Percentiles rank a stretch among this genome's conserved stretches.
phyloP scores from a whole-genome alignment of 2,888 invertebrate genomes.

The Hemicrepidius hirtus region DNA sequence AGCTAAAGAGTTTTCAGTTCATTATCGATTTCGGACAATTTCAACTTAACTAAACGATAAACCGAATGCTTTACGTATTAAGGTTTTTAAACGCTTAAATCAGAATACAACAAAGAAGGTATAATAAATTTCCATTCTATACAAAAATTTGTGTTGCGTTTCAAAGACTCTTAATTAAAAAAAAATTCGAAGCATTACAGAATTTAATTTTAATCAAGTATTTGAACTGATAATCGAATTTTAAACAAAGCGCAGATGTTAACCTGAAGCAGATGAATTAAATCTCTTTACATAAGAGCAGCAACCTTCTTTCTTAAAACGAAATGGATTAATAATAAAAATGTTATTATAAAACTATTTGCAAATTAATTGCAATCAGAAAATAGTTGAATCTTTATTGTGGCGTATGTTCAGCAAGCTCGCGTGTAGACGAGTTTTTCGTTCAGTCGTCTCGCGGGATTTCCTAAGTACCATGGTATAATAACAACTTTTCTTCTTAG shows the following conservation, averaged over 20 bases:
- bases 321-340: neutral
- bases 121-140: neutral
- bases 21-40: neutral
- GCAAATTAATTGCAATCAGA: no score
- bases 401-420: no score
- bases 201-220: constrained; percentile 28
- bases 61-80: neutral
- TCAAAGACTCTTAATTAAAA: constrained; percentile 19
- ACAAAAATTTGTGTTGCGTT: neutral
- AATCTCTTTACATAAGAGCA: constrained; percentile 4
- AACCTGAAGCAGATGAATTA: constrained; percentile 17
- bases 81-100: neutral
- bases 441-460: no score
- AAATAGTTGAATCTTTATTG: no score
- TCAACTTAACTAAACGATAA: no score
- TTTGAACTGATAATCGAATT: constrained; percentile 28
- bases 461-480: no score
- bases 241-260: constrained; percentile 26
- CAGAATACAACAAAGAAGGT: neutral
- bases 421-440: no score
- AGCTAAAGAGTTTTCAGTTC: neutral
- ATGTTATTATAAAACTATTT: neutral
- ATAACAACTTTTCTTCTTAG: no score
- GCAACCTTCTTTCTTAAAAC: neutral
- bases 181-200: constrained; percentile 7